A percentile compares a stretch with the other conserved stretches of the same genome.
Evolutionary conservation across 2,113 vertebrate genomes (phyloP).

Genomic region (Sceloporus undulatus): DNA sequence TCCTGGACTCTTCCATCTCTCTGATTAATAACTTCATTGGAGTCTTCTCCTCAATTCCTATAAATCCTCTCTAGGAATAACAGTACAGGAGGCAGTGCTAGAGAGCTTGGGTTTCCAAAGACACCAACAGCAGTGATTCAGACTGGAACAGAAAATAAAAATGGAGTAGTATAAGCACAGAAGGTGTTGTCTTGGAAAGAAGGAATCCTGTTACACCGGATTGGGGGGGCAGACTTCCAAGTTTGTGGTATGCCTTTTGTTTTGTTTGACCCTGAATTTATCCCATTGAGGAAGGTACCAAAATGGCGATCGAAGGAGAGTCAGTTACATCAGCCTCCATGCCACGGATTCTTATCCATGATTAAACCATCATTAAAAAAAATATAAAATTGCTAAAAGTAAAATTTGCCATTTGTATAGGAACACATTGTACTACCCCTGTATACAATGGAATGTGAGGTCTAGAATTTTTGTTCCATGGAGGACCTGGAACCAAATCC

Average conservation of each 20-base stretch:
- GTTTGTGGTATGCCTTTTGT: neutral
- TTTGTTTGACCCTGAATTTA: neutral
- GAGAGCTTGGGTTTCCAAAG: neutral
- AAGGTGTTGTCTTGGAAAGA: neutral
- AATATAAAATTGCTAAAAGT: too few species aligned
- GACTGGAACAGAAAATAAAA: neutral
- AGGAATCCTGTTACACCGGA: neutral
- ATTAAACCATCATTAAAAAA: too few species aligned
- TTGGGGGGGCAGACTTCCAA: neutral
- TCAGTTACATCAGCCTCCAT: too few species aligned
- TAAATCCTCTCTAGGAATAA: conserved; percentile 47
- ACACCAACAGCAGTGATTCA: neutral
- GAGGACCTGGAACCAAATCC: too few species aligned
- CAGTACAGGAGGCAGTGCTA: conserved; percentile 17
- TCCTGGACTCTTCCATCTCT: conserved; percentile 40
- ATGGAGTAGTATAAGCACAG: neutral
- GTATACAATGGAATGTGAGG: too few species aligned
- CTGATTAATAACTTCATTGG: conserved; percentile 42
- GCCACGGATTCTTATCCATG: too few species aligned
- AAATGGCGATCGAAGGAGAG: neutral
- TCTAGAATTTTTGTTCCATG: too few species aligned
- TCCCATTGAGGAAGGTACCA: neutral
- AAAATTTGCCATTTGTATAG: too few species aligned
- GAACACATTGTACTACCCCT: too few species aligned
- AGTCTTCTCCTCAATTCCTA: conserved; percentile 40